These are phyloP conservation scores for Megaustenia siamemsis DNA, from an alignment of 2,888 invertebrate species.

Conservation along the genomic window DNA sequence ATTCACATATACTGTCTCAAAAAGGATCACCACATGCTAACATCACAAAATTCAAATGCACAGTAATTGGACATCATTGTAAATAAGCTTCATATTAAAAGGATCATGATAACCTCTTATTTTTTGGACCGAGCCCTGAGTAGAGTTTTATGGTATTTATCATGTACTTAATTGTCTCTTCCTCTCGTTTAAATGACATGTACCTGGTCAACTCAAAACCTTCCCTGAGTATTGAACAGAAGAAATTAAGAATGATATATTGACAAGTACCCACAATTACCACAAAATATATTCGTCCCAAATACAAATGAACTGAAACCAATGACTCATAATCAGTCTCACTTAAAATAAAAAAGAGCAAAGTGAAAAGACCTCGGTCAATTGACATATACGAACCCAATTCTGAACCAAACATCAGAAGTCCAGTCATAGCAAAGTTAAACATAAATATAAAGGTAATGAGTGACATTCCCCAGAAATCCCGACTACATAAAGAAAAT, in stretches of 20 bases:
- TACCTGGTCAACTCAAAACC: constrained; percentile 32
- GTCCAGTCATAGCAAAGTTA: constrained; percentile 15
- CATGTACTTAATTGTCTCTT: constrained; percentile 37
- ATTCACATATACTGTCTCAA: too few relatives aligned
- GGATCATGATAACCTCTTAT: neutral
- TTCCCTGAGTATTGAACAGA: constrained; percentile 42
- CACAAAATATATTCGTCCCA: constrained; percentile 40
- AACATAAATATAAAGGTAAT: constrained; percentile 20
- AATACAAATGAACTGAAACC: neutral
- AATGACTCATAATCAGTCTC: constrained; percentile 37
- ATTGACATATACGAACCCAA: neutral
- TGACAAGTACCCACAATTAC: constrained; percentile 24
- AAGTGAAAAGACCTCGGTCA: neutral
- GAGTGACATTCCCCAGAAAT: neutral
- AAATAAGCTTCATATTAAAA: neutral
- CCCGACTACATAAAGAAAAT: neutral
- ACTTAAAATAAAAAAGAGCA: constrained; percentile 44
- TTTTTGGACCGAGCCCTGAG: constrained; percentile 3
- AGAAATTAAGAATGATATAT: constrained; percentile 44
- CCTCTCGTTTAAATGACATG: constrained; percentile 11
- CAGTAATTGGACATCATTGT: too few relatives aligned
- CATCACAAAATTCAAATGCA: too few relatives aligned
- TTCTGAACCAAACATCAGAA: constrained; percentile 6
- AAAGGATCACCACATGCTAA: too few relatives aligned
- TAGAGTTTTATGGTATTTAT: constrained; percentile 3